phyloP scores from a whole-genome alignment of 2,888 invertebrate genomes.

The Oxycera nigricornis region DNA sequence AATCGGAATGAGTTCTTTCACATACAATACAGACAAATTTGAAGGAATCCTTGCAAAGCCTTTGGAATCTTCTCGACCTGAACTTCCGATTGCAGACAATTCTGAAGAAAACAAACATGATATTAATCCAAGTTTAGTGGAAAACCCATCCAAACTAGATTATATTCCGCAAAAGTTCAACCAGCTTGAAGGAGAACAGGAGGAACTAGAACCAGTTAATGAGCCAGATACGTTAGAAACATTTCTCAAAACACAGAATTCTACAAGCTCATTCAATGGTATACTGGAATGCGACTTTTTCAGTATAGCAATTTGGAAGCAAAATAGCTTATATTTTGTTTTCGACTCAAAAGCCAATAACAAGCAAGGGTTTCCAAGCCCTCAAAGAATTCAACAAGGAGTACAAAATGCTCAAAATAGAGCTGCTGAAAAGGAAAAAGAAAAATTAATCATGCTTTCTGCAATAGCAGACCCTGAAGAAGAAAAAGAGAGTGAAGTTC shows the following conservation, averaged over 20 bases:
- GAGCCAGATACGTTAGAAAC: neutral
- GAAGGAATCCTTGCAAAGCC: conserved; percentile 36
- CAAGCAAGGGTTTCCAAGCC: conserved; percentile 63
- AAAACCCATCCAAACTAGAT: neutral
- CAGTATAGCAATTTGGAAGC: conserved; percentile 65
- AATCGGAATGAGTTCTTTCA: conserved; percentile 49
- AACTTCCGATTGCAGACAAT: neutral
- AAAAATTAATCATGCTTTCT: neutral
- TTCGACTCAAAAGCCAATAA: conserved; percentile 70
- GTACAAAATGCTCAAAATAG: conserved; percentile 51
- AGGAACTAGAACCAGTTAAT: neutral
- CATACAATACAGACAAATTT: conserved; percentile 33
- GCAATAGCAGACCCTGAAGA: neutral
- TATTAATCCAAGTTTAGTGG: neutral
- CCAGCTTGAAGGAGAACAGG: neutral
- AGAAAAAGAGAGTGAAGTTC: neutral
- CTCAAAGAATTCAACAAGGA: conserved; percentile 49
- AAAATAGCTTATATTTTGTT: conserved; percentile 64
- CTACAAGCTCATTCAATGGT: conserved; percentile 20
- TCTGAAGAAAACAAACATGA: neutral
- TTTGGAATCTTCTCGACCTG: neutral
- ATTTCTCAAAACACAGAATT: neutral
- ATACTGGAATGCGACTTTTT: conserved; percentile 48
- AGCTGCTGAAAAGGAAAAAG: neutral
- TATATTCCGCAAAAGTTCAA: neutral